Base-by-base conservation (phyloP, 2,888 invertebrate species). In the Sarcophaga variegata region DNA sequence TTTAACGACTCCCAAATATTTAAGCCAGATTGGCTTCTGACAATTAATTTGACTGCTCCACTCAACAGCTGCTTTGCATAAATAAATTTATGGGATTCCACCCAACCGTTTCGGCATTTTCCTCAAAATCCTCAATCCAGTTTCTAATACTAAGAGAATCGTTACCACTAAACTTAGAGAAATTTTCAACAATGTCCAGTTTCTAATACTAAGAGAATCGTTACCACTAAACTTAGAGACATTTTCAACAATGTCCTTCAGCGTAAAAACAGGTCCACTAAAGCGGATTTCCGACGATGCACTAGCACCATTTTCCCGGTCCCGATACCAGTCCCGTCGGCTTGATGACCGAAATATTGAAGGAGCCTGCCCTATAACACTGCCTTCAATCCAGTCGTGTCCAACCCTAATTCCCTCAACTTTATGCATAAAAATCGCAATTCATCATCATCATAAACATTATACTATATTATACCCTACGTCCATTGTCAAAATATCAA, bases 21-120 rank as follows among this genome's bases (percentile, higher is more conserved):
- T 14, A 81, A 22, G 47, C 45, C 81, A 22, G 78, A 22, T 60
- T 85, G 85, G 59, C 85, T 69, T 10, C 85, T 54, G 6, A 88
- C 69, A 74, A 84, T 87, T 63, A 86, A 69, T 62, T 84, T 88
- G 5, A 83, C 88, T 4, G 87, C 86, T 8, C 86, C 86, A n/a
- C 54, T 83, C 20, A 88, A 25, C 62, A 87, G 12, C 17, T 88
- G 88, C 49, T 83, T 87, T 0, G 62, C 85, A 45, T 87, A 85
- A 2, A 88, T 72, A 49, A 82, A 87, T 22, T 82, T 88, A 87
- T 17, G 3, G 66, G 60, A 59, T 83, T 82, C 85, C 88, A 87
- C 2, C 62, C 59, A 4, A 86, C 88, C 4, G 63, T 77, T 3
- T 67, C 66, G 11, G 85, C 85, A 60, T 74, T 85, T 2, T 77